phyloP scores from a whole-genome alignment of 1,140 invertebrate species.

The Eulimnadia texana region DNA sequence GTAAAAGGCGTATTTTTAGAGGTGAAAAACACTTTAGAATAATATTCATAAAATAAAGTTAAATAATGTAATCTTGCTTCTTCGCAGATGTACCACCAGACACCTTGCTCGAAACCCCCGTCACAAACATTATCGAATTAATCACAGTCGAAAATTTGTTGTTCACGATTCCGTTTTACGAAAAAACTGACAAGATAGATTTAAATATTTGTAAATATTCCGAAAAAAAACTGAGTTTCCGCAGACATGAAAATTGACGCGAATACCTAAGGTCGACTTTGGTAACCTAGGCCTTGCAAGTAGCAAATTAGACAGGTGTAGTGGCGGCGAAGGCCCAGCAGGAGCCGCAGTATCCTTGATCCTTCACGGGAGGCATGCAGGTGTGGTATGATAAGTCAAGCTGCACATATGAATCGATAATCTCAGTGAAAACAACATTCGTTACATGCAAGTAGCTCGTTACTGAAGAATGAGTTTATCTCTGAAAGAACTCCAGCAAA shows the following conservation, averaged over 20 bases:
- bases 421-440: too few relatives aligned
- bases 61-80: too few relatives aligned
- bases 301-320: not conserved
- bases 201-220: too few relatives aligned
- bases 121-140: slow-evolving; percentile 43
- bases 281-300: not conserved
- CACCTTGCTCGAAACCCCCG: slow-evolving; percentile 37
- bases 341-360: not conserved
- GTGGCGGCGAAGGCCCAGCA: not conserved
- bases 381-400: not conserved
- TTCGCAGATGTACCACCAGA: slow-evolving; percentile 12
- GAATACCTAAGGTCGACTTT: not conserved
- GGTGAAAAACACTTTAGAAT: too few relatives aligned
- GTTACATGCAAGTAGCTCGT: too few relatives aligned
- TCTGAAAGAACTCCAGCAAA: too few relatives aligned
- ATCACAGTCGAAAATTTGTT: slow-evolving; percentile 36
- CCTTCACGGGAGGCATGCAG: not conserved
- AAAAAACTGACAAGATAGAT: too few relatives aligned
- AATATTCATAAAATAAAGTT: too few relatives aligned
- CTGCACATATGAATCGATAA: too few relatives aligned
- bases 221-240: too few relatives aligned
- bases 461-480: too few relatives aligned
- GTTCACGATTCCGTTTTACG: slow-evolving; percentile 30
- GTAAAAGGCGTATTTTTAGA: too few relatives aligned
- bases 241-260: not conserved